Evolutionary conservation across 2,888 invertebrate species (phyloP).

Genomic region (Ametastegia equiseti): DNA sequence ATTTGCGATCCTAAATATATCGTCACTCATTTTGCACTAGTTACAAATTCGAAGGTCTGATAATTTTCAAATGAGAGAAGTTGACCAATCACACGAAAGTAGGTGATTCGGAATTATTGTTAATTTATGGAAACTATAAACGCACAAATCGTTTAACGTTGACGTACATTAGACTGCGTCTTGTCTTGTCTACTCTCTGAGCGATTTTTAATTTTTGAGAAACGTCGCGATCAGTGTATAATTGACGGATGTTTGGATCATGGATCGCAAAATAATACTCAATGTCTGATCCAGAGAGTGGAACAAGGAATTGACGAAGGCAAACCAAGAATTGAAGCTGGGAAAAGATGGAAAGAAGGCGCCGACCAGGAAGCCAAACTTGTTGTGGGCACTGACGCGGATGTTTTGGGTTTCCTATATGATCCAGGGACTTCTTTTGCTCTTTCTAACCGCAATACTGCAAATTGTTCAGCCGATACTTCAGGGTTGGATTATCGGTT

Average conservation of each 20-base stretch:
- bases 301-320: constrained; percentile 72
- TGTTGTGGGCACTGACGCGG: constrained; percentile 73
- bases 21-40: constrained; percentile 64
- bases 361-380: constrained; percentile 72
- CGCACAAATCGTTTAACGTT: no score
- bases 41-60: constrained; percentile 73
- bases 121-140: no score
- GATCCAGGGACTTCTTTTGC: constrained; percentile 51
- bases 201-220: no score
- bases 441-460: constrained; percentile 54
- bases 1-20: not conserved
- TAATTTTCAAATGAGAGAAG: constrained; percentile 72
- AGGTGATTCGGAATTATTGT: no score
- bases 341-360: constrained; percentile 55
- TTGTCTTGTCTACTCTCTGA: no score
- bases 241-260: no score
- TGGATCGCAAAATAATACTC: no score
- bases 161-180: no score
- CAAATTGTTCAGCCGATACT: constrained; percentile 61
- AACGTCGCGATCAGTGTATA: no score
- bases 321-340: constrained; percentile 54
- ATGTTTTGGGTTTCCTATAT: constrained; percentile 72
- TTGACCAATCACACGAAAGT: constrained; percentile 83
- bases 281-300: constrained; percentile 75
- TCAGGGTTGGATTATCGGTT: constrained; percentile 64